phyloP scores from a whole-genome alignment of 1,140 invertebrate species.

The Scylla paramamosain region DNA sequence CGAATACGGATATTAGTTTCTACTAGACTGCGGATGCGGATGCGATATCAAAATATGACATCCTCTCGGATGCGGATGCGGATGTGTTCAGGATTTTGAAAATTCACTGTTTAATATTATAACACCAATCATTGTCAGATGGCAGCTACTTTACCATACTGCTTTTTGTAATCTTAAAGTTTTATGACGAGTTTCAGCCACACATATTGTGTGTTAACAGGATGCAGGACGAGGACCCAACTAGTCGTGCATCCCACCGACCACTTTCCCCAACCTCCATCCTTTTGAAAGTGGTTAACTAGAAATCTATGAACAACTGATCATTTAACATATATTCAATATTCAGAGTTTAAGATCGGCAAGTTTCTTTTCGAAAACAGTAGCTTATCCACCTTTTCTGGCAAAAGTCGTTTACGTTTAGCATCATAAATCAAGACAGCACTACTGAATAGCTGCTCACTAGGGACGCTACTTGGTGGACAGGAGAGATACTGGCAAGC shows the following conservation, averaged over 20 bases:
- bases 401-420: background rate
- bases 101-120: background rate
- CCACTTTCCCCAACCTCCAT: background rate
- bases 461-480: background rate
- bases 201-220: background rate
- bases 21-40: no score
- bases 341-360: constrained; percentile 31
- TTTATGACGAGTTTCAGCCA: background rate
- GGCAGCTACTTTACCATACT: background rate
- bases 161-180: background rate
- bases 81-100: background rate
- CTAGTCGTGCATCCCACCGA: constrained; percentile 32
- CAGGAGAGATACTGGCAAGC: background rate
- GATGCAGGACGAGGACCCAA: background rate
- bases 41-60: no score
- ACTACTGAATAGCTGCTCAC: constrained; percentile 43
- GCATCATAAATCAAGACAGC: constrained; percentile 9
- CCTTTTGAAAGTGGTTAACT: constrained; percentile 49
- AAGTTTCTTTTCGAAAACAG: no score
- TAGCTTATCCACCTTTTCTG: constrained; percentile 30
- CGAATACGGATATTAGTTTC: no score
- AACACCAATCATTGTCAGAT: background rate
- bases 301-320: background rate
- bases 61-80: no score
- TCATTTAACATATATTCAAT: constrained; percentile 22